phyloP scores from a whole-genome alignment of 2,797 vertebrate genomes.

The Okamejei kenojei region DNA sequence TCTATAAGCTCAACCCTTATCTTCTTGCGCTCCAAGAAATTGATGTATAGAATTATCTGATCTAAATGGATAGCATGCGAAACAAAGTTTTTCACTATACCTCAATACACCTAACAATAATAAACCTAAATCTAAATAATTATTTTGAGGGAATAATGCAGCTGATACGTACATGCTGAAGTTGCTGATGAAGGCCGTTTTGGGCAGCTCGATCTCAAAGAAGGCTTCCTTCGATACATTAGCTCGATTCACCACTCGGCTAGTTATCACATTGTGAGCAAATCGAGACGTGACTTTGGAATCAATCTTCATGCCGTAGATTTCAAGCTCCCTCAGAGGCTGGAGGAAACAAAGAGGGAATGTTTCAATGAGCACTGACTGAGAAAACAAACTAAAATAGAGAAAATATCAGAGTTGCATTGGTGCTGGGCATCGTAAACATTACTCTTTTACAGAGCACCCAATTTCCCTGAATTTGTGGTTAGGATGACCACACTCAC shows the following conservation, averaged over 20 bases:
- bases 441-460: too few species aligned
- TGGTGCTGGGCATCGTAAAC: background rate
- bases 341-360: slow-evolving; percentile 44
- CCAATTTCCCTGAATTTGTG: too few species aligned
- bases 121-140: background rate
- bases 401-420: background rate
- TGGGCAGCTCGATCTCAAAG: slow-evolving; percentile 82
- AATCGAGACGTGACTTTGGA: slow-evolving; percentile 77
- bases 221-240: slow-evolving; percentile 66
- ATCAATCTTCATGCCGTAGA: slow-evolving; percentile 68
- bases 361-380: background rate
- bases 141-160: background rate
- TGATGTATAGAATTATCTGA: too few species aligned
- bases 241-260: slow-evolving; percentile 68
- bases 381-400: background rate
- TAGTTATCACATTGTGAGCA: slow-evolving; percentile 78
- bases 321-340: slow-evolving; percentile 55
- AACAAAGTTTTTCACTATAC: background rate
- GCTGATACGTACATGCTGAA: slow-evolving; percentile 78
- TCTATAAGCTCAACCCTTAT: too few species aligned
- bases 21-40: too few species aligned
- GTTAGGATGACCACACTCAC: too few species aligned
- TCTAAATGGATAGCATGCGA: background rate
- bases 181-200: slow-evolving; percentile 84
- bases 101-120: too few species aligned